Conservation (phyloP, 1,140 invertebrate species). For the Ostrea edulis region DNA sequence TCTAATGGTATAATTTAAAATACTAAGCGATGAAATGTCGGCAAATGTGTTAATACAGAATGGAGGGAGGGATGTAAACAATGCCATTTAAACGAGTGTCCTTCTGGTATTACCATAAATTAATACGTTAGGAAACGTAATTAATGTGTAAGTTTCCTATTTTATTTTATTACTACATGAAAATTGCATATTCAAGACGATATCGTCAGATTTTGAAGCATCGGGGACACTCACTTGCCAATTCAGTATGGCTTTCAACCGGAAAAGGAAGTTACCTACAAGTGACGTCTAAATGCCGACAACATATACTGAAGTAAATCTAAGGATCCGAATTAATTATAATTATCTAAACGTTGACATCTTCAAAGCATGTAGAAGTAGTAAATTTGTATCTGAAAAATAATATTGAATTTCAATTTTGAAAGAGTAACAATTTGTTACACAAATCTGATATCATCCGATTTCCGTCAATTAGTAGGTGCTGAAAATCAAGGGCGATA, state of each 20-base stretch:
- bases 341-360: no score
- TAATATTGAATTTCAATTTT: no score
- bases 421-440: no score
- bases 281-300: slow-evolving; percentile 19
- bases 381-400: no score
- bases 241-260: slow-evolving; percentile 52
- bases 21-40: no score
- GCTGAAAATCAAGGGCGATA: neutral
- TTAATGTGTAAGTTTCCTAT: neutral
- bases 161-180: neutral
- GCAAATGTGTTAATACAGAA: neutral
- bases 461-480: neutral
- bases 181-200: neutral
- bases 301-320: neutral
- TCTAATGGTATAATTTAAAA: no score
- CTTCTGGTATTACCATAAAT: neutral
- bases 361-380: no score
- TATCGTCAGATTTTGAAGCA: neutral
- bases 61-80: slow-evolving; percentile 10
- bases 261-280: slow-evolving; percentile 60
- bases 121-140: neutral
- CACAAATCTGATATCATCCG: no score
- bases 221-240: slow-evolving; percentile 44
- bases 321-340: neutral
- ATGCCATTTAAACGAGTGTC: neutral